Evolutionary conservation across 2,888 invertebrate species (phyloP).

Genomic region (Calephelis perditalis): DNA sequence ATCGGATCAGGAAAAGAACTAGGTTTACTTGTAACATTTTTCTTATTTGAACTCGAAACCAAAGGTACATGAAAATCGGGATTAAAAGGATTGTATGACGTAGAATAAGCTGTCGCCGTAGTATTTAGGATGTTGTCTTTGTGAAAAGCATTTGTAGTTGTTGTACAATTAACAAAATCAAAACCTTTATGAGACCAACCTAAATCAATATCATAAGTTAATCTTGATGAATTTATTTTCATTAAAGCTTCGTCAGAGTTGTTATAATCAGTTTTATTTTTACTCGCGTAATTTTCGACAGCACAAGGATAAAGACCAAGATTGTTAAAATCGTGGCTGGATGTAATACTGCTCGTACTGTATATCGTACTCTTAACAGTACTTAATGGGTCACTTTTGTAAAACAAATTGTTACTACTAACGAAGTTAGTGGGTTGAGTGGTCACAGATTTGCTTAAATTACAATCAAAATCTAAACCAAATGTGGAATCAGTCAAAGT

Average conservation of each 20-base stretch:
- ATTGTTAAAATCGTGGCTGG: slow-evolving; percentile 65
- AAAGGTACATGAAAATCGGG: slow-evolving; percentile 68
- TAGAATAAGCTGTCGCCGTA: slow-evolving; percentile 50
- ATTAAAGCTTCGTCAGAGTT: slow-evolving; percentile 67
- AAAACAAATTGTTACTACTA: slow-evolving; percentile 58
- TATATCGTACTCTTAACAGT: slow-evolving; percentile 63
- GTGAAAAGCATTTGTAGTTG: slow-evolving; percentile 50
- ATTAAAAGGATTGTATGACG: slow-evolving; percentile 67
- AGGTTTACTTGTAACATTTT: slow-evolving; percentile 51
- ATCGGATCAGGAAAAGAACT: slow-evolving; percentile 60
- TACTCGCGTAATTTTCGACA: slow-evolving; percentile 65
- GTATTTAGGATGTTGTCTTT: slow-evolving; percentile 63
- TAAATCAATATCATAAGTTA: slow-evolving; percentile 69
- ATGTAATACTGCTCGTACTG: slow-evolving; percentile 65
- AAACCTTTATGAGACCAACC: slow-evolving; percentile 73
- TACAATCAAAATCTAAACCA: slow-evolving; percentile 64
- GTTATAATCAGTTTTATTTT: slow-evolving; percentile 60
- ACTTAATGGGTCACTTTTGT: slow-evolving; percentile 64
- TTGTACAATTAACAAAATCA: slow-evolving; percentile 64
- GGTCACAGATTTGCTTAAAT: slow-evolving; percentile 49
- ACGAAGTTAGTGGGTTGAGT: slow-evolving; percentile 48
- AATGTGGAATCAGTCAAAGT: slow-evolving; percentile 52
- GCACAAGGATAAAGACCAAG: slow-evolving; percentile 69
- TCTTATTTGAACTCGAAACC: slow-evolving; percentile 54
- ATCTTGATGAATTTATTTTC: slow-evolving; percentile 66